phyloP scores from a whole-genome alignment of 1,140 invertebrate species.

The Cheumatopsyche charites region DNA sequence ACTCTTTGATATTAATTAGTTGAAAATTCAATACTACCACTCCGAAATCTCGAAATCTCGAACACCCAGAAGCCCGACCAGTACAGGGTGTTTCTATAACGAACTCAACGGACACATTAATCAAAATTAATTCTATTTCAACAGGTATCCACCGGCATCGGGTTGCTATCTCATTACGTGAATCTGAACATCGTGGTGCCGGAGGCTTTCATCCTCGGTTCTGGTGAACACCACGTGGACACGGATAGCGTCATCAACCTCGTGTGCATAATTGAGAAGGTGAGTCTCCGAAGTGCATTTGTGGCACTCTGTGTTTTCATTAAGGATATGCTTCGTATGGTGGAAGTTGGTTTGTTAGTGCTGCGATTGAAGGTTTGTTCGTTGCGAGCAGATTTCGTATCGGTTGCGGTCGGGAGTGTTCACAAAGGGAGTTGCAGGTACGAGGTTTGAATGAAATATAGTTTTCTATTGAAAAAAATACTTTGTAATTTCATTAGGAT shows the following conservation, averaged over 20 bases:
- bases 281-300: slow-evolving; percentile 51
- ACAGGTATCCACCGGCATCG: slow-evolving; percentile 84
- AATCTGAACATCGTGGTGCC: slow-evolving; percentile 87
- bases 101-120: slow-evolving; percentile 16
- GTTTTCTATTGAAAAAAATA: no score
- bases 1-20: no score
- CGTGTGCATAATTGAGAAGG: slow-evolving; percentile 92
- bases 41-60: no score
- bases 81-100: no score
- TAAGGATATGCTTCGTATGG: no score
- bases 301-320: no score
- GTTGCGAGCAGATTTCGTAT: neutral
- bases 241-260: slow-evolving; percentile 88
- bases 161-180: slow-evolving; percentile 86
- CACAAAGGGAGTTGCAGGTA: neutral
- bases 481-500: no score
- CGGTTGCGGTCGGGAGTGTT: neutral
- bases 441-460: no score
- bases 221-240: slow-evolving; percentile 87
- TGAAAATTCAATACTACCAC: no score
- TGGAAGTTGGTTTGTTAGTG: neutral
- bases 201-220: slow-evolving; percentile 85
- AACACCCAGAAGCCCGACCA: no score
- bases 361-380: neutral
- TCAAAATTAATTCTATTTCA: slow-evolving; percentile 45